Conservation (phyloP, 2,888 invertebrate species). For the Amaurobius ferox region DNA sequence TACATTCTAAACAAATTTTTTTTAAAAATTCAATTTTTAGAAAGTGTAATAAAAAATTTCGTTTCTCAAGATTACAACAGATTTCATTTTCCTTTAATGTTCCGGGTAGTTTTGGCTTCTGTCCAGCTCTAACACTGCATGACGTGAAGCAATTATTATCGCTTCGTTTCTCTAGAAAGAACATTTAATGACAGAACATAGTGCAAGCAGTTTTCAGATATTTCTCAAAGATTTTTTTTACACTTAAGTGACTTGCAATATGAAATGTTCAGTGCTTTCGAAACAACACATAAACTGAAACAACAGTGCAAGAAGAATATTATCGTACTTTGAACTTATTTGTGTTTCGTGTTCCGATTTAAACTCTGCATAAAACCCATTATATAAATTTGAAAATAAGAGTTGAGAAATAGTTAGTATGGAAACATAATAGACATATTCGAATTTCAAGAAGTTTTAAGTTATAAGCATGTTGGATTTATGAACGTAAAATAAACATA, state of each 20-base stretch:
- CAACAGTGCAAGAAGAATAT: neutral
- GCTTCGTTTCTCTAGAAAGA: slow-evolving; percentile 49
- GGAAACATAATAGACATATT: too few species aligned
- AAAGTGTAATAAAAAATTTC: neutral
- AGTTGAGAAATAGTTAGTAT: too few species aligned
- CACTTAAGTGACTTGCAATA: neutral
- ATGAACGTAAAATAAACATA: too few species aligned
- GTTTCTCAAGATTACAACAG: neutral
- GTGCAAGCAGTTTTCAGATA: slow-evolving; percentile 20
- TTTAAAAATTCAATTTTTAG: too few species aligned
- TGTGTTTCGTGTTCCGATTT: neutral
- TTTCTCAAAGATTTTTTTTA: slow-evolving; percentile 8
- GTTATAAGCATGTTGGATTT: too few species aligned
- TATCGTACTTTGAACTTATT: neutral
- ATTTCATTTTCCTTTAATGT: slow-evolving; percentile 10
- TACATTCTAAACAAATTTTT: too few species aligned
- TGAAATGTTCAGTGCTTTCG: neutral
- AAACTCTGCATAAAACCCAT: too few species aligned
- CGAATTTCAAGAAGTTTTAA: too few species aligned
- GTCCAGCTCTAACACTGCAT: slow-evolving; percentile 25
- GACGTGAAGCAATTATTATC: slow-evolving; percentile 32
- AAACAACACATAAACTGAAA: neutral
- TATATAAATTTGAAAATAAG: too few species aligned
- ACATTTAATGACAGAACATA: slow-evolving; percentile 27
- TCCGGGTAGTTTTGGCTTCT: slow-evolving; percentile 26